A percentile compares a stretch with the other conserved stretches of the same genome.
Conservation (phyloP, 2,797 vertebrate species). For the Hydrolagus colliei region DNA sequence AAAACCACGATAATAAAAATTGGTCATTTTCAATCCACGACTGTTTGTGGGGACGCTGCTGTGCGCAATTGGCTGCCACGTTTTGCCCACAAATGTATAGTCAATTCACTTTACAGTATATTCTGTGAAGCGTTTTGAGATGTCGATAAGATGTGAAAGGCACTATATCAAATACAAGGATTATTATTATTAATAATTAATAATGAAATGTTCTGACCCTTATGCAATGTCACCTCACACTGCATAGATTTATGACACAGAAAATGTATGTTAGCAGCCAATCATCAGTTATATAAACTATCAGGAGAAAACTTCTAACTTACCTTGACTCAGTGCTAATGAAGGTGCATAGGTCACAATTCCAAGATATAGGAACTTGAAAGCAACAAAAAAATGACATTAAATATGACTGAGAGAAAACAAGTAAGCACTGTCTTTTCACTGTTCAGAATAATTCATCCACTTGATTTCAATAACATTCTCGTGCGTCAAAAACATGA, state of each 20-base stretch:
- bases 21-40: no score
- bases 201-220: background rate
- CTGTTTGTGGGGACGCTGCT: no score
- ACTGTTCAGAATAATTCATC: background rate
- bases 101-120: no score
- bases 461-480: background rate
- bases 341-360: conserved; percentile 18
- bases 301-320: background rate
- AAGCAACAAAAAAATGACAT: background rate
- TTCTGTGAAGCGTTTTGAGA: no score
- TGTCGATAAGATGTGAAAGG: no score
- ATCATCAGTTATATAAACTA: background rate
- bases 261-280: background rate
- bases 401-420: background rate
- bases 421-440: background rate
- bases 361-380: conserved; percentile 17
- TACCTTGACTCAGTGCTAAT: conserved; percentile 28
- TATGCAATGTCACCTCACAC: background rate
- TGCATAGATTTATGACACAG: background rate
- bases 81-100: no score
- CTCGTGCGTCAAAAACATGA: background rate
- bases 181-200: background rate
- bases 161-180: no score
- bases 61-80: no score
- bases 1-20: no score